Base-by-base conservation (phyloP, 1,140 invertebrate species). In the Ceratosolen solmsi region DNA sequence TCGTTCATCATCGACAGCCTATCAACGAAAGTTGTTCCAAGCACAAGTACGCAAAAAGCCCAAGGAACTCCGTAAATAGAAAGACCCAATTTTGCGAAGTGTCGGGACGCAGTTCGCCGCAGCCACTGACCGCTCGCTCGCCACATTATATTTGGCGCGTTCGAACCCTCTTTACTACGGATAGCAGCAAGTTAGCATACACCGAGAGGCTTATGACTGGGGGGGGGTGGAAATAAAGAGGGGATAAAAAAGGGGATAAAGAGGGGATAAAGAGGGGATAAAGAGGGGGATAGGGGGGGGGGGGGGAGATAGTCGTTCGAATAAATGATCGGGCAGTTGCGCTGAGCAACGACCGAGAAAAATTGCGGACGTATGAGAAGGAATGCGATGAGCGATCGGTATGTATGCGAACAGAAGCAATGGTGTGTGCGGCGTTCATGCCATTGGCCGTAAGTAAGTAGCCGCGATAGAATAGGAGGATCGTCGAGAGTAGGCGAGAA, bases 41-140 rank as follows among this genome's bases (percentile, higher is more conserved):
- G 38, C 36, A 36, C 33, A 33, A 68, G 15, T 41, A 27, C 60
- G 75, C 71, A 71, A 78, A 79, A 68, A 56, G n/a, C n/a, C 65
- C 63, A 79, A 72, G 68, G 54, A 79, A 72, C 36, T 72, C 56
- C 78, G 54, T 36, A 79, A 79, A 79, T 79, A 79, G 78, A 79
- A 72, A 72, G 38, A 49, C 51, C 77, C 65, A 71, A 79, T 79
- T 78, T 79, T 8, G 49, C n/a, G 22, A 27, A 20, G 46, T 46
- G 38, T 63, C 56, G 74, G 25, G 38, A 27, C 4, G 22, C 73
- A 41, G n/a, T 38, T 68, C 58, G 58, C 58, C 58, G 58, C 58
- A 77, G 74, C 25, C 63, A 78, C 49, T 79, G 77, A 79, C 65
- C 77, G 49, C 76, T 49, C 76, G 41, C 76, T 49, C 33, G 27